Base-by-base conservation (phyloP, 2,797 vertebrate species). In the Megaceryle alcyon region DNA sequence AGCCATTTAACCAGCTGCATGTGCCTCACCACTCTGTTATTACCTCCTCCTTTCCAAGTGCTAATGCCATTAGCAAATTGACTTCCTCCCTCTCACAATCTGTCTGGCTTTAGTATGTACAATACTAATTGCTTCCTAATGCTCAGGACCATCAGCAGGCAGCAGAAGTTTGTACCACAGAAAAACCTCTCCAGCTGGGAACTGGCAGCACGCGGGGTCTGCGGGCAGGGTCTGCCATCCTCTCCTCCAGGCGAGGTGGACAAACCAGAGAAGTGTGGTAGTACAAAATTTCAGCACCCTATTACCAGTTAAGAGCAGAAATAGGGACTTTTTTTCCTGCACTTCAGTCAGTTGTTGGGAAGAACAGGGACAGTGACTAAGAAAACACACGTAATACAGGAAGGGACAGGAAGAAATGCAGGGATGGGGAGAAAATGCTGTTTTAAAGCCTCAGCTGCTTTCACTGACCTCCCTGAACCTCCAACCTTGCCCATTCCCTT, bases 1-100 rank as follows among this genome's bases (percentile, higher is more conserved):
- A 83, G 88, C 49, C 26, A 56, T 18, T 68, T 23, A 15, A 80
- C 31, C 73, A 88, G 88, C 92, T 94, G 92, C 84, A 78, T 56
- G 1, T 54, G 92, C 59, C 68, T 85, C 56, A 6, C 54, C 60
- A 18, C 66, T 73, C 73, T 56, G 49, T 64, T 63, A 64, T 44
- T 59, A 43, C 56, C 65, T 65, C 56, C 60, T 89, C 5, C 72
- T 63, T 54, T 35, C 86, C 64, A 82, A 53, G 78, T 39, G 72
- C 54, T 82, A 77, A 89, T 69, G 51, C 60, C 73, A 92, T 77
- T 86, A 96, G 88, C 82, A 86, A 84, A 89, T 81, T 76, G 69
- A 48, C 88, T 86, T 73, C 93, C 88, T 83, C 88, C 88, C 88
- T 93, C 92, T 33, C 78, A 82, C 93, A 86, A 51, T 46, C 64